These are phyloP conservation scores for Pelvicachromis taeniatus DNA, from an alignment of 2,113 vertebrate genomes.

Conservation along the genomic window DNA sequence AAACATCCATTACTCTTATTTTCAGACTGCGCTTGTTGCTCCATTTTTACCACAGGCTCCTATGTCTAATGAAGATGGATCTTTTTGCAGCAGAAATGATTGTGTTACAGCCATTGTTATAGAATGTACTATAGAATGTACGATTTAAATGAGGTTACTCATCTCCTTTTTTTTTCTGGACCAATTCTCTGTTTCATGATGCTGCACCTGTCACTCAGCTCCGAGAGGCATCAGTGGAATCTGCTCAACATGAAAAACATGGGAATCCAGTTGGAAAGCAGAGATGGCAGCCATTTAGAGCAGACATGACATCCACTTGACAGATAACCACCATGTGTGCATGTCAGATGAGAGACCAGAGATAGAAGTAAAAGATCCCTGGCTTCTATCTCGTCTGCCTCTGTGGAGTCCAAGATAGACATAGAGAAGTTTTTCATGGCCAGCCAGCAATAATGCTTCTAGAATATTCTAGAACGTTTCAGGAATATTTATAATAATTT, in stretches of 20 bases:
- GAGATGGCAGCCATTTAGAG: constrained; percentile 67
- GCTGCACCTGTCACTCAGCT: constrained; percentile 51
- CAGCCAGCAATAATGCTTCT: neutral
- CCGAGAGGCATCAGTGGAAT: constrained; percentile 49
- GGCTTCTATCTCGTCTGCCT: constrained; percentile 28
- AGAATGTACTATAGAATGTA: neutral
- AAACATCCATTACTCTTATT: neutral
- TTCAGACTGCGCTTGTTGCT: constrained; percentile 8
- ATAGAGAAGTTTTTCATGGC: neutral
- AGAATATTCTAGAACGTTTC: neutral
- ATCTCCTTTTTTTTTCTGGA: neutral
- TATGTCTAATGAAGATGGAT: constrained; percentile 44
- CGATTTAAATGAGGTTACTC: constrained; percentile 12
- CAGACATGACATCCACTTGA: constrained; percentile 59
- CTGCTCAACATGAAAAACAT: constrained; percentile 63
- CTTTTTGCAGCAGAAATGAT: neutral
- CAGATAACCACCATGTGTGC: constrained; percentile 56
- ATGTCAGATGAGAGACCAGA: constrained; percentile 59
- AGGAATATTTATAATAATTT: neutral
- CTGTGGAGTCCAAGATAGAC: neutral
- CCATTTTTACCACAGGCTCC: constrained; percentile 2
- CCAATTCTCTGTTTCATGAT: constrained; percentile 30
- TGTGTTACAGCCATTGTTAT: constrained; percentile 15
- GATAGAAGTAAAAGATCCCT: constrained; percentile 17
- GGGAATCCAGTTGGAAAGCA: constrained; percentile 56